A percentile compares a stretch with the other conserved stretches of the same genome.
Conservation (phyloP, 2,113 vertebrate species). For the Platichthys stellatus region DNA sequence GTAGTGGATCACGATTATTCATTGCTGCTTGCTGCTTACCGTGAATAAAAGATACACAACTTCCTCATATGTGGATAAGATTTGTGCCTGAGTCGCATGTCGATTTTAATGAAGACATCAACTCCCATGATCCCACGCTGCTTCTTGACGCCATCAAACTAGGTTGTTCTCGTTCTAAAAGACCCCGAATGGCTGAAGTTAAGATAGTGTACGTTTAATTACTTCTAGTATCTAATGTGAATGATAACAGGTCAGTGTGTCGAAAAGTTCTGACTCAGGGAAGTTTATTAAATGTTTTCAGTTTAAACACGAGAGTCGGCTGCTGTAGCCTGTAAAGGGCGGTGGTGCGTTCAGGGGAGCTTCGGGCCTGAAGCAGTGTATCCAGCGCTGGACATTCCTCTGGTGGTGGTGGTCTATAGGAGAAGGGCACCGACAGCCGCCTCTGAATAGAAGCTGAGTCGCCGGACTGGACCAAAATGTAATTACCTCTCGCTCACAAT, state of each 20-base stretch:
- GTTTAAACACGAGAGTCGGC: background rate
- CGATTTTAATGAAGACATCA: too few relatives aligned
- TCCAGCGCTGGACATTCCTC: constrained; percentile 64
- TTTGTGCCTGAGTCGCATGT: too few relatives aligned
- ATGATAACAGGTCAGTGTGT: background rate
- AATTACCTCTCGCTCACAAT: constrained; percentile 81
- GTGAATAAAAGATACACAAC: too few relatives aligned
- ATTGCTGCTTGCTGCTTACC: too few relatives aligned
- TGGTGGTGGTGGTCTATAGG: constrained; percentile 63
- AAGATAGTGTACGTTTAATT: too few relatives aligned
- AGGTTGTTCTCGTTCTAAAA: too few relatives aligned
- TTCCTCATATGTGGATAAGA: too few relatives aligned
- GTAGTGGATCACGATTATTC: too few relatives aligned
- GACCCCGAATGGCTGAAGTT: too few relatives aligned
- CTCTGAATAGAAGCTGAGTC: constrained; percentile 77
- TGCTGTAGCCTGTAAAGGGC: constrained; percentile 1
- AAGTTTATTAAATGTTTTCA: background rate
- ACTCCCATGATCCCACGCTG: too few relatives aligned
- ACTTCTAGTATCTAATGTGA: too few relatives aligned
- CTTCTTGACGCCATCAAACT: background rate
- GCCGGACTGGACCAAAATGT: constrained; percentile 78
- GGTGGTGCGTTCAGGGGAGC: constrained; percentile 9
- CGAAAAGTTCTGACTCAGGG: background rate
- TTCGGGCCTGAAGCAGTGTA: constrained; percentile 35
- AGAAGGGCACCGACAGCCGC: constrained; percentile 66